Evolutionary conservation across 2,113 vertebrate species (phyloP).

Genomic region (Orientallactaga bullata): DNA sequence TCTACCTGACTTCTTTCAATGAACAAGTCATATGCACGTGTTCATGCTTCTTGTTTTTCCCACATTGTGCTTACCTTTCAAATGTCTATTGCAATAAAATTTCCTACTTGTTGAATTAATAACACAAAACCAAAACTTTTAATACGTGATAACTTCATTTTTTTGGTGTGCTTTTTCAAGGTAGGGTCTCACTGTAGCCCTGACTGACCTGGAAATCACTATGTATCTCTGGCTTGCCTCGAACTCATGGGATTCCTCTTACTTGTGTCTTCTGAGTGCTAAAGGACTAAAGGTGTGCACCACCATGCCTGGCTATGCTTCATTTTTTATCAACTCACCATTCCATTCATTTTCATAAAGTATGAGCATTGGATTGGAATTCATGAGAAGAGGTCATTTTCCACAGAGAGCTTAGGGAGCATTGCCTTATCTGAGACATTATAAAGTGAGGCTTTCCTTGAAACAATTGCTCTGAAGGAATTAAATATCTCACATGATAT

Average conservation of each 20-base stretch:
- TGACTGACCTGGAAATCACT: no score
- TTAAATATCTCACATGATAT: not conserved
- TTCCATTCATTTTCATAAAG: not conserved
- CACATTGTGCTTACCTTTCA: conserved; percentile 8
- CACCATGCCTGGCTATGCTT: no score
- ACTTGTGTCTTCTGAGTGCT: no score
- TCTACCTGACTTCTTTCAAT: not conserved
- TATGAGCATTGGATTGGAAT: conserved; percentile 16
- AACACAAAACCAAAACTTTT: conserved; percentile 19
- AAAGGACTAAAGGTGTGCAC: no score
- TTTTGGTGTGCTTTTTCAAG: not conserved
- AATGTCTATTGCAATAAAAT: conserved; percentile 43
- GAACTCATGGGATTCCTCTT: no score
- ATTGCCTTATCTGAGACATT: not conserved
- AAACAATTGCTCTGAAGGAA: conserved; percentile 1
- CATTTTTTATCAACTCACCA: no score
- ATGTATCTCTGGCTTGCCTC: no score
- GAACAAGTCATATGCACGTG: not conserved
- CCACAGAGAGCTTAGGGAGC: conserved; percentile 18
- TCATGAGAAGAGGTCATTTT: conserved; percentile 7
- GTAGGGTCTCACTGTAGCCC: no score
- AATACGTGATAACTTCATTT: conserved; percentile 31
- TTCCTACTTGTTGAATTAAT: conserved; percentile 50
- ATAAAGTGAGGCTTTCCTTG: conserved; percentile 31
- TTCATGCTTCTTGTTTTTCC: not conserved